A percentile compares a stretch with the other conserved stretches of the same genome.
phyloP scores from a whole-genome alignment of 2,888 invertebrate species.

The Prosopocoilus inquinatus region DNA sequence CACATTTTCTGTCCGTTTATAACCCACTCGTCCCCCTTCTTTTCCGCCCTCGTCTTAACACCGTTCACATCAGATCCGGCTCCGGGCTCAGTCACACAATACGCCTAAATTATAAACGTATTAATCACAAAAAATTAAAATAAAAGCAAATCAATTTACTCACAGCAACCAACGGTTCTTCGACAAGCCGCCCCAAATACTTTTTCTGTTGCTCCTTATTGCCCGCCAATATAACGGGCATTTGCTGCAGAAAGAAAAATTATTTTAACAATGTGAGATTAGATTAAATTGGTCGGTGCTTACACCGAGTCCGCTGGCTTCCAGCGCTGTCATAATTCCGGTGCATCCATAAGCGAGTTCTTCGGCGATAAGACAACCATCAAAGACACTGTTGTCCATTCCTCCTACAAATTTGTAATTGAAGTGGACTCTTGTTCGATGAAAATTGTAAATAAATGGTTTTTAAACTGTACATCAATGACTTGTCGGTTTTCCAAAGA shows the following conservation, averaged over 20 bases:
- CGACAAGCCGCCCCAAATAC: slow-evolving; percentile 85
- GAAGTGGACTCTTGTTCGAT: too few species aligned
- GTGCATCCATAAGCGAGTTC: slow-evolving; percentile 89
- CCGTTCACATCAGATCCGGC: slow-evolving; percentile 96
- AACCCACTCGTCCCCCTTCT: slow-evolving; percentile 93
- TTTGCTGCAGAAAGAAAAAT: slow-evolving; percentile 64
- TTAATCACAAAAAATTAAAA: too few species aligned
- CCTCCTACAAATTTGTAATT: slow-evolving; percentile 75
- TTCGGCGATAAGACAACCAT: slow-evolving; percentile 78
- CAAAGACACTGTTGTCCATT: slow-evolving; percentile 67
- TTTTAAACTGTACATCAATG: too few species aligned
- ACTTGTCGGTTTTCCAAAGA: too few species aligned
- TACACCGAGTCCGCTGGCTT: slow-evolving; percentile 78
- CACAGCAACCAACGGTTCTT: slow-evolving; percentile 88
- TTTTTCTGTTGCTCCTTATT: slow-evolving; percentile 90
- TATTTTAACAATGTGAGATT: too few species aligned
- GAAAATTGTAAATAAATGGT: too few species aligned
- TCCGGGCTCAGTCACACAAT: slow-evolving; percentile 93
- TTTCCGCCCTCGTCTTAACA: slow-evolving; percentile 85
- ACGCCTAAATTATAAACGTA: slow-evolving; percentile 62
- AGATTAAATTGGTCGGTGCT: slow-evolving; percentile 24
- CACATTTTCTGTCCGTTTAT: slow-evolving; percentile 97
- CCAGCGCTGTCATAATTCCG: slow-evolving; percentile 84
- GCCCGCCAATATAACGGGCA: slow-evolving; percentile 80
- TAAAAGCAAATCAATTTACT: slow-evolving; percentile 48